Evolutionary conservation across 2,888 invertebrate genomes (phyloP), one percentile per base, ranked within the genome.

Genomic region (Lacanobia wlatinum): DNA sequence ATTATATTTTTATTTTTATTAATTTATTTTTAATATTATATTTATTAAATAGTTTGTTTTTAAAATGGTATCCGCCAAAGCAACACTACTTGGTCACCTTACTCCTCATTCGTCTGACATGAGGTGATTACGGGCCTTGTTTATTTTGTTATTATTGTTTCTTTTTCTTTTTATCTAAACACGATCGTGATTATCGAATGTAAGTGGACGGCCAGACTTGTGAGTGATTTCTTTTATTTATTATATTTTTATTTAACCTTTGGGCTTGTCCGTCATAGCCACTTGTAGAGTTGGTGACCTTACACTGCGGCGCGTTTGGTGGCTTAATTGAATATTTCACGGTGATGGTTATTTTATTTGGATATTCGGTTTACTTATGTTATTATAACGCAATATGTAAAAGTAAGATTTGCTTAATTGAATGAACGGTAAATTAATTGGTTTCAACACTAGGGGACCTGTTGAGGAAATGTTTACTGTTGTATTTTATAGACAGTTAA

Each of bases 61-160:
- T n/a, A n/a, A n/a, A n/a, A n/a, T n/a, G n/a, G n/a, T n/a, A n/a
- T n/a, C n/a, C n/a, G n/a, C n/a, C n/a, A n/a, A n/a, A n/a, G n/a
- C n/a, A n/a, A n/a, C 72, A 34, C 10, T 14, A 14, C 38, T 1
- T 89, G 85, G 92, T 78, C 86, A 87, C 88, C 80, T 80, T 83
- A 88, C 83, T 74, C 78, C 84, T 87, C 89, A 89, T 87, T 88
- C 89, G 88, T 83, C 91, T 92, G 94, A 94, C 95, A 90, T 88
- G 92, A 94, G 91, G 93, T 95, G 95, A 95, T 96, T 96, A 95
- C 91, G 91, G 87, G 87, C 83, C 90, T 91, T 95, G 94, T 95
- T 95, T 95, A 93, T 95, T 95, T 94, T 95, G 94, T 95, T 94
- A 92, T 94, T 94, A 93, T 94, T 92, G 90, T 92, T 94, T 92